These are phyloP conservation scores for Strigamia crassipes DNA, from an alignment of 2,888 invertebrate genomes.

Conservation along the genomic window DNA sequence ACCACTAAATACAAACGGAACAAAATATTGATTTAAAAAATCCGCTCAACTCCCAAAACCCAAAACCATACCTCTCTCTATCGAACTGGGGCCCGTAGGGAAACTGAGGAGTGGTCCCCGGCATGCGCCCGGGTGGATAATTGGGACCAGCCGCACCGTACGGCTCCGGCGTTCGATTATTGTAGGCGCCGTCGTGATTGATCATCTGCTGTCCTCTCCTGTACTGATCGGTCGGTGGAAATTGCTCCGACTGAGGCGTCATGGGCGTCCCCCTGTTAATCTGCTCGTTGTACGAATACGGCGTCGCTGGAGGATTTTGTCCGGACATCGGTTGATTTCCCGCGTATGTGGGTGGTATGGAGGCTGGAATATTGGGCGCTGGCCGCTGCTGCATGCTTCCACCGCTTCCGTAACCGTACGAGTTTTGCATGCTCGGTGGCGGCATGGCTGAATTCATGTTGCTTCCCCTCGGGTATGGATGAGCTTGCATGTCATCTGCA, in stretches of 20 bases:
- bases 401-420: constrained; percentile 42
- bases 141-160: constrained; percentile 45
- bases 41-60: background rate
- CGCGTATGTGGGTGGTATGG: constrained; percentile 47
- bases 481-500: constrained; percentile 54
- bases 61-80: constrained; percentile 48
- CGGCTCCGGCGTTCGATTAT: constrained; percentile 45
- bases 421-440: constrained; percentile 44
- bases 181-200: constrained; percentile 49
- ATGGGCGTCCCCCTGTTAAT: constrained; percentile 44
- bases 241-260: constrained; percentile 46
- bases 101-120: constrained; percentile 47
- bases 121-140: constrained; percentile 45
- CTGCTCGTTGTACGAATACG: constrained; percentile 46
- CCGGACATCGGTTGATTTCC: constrained; percentile 44
- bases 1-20: background rate
- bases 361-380: constrained; percentile 44
- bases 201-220: constrained; percentile 54
- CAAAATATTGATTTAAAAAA: no score
- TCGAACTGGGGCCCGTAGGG: constrained; percentile 49
- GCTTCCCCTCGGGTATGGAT: constrained; percentile 46
- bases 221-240: constrained; percentile 57
- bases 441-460: constrained; percentile 46
- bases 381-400: constrained; percentile 43
- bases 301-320: constrained; percentile 32